Evolutionary conservation across 2,888 invertebrate genomes (phyloP).

Genomic region (Cryptocephalus moraei): DNA sequence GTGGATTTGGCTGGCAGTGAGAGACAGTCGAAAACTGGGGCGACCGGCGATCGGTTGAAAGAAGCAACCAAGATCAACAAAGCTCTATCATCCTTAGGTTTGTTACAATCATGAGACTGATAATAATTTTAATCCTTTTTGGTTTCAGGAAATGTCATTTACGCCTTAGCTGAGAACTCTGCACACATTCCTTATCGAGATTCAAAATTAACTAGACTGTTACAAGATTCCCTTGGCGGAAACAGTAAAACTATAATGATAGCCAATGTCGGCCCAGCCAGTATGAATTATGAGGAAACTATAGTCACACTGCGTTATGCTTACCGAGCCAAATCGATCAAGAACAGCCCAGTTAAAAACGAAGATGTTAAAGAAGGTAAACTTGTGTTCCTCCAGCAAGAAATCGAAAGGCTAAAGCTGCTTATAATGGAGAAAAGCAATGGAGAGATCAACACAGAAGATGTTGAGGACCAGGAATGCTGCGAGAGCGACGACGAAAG

Average conservation of each 20-base stretch:
- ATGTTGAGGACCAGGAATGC: slow-evolving; percentile 12
- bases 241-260: slow-evolving; percentile 96
- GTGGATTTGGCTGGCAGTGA: slow-evolving; percentile 98
- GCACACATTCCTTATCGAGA: slow-evolving; percentile 96
- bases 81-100: slow-evolving; percentile 88
- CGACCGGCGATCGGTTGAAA: slow-evolving; percentile 84
- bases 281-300: slow-evolving; percentile 96
- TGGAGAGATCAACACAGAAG: slow-evolving; percentile 27
- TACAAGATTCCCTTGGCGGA: slow-evolving; percentile 97
- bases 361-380: slow-evolving; percentile 99
- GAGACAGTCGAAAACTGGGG: slow-evolving; percentile 91
- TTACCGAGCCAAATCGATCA: slow-evolving; percentile 89
- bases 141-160: slow-evolving; percentile 72
- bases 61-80: slow-evolving; percentile 97
- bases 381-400: slow-evolving; percentile 84
- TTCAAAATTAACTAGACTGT: slow-evolving; percentile 88
- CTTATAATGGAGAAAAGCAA: slow-evolving; percentile 31
- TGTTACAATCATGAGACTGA: background rate
- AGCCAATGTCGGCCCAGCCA: slow-evolving; percentile 96
- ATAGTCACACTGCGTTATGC: slow-evolving; percentile 73
- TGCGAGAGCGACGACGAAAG: slow-evolving; percentile 34
- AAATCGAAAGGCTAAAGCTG: slow-evolving; percentile 59
- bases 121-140: background rate
- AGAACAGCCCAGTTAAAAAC: slow-evolving; percentile 96
- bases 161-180: slow-evolving; percentile 89